A percentile compares a stretch with the other conserved stretches of the same genome.
phyloP scores from a whole-genome alignment of 1,140 invertebrate genomes.

The Leptestheria dahalacensis region DNA sequence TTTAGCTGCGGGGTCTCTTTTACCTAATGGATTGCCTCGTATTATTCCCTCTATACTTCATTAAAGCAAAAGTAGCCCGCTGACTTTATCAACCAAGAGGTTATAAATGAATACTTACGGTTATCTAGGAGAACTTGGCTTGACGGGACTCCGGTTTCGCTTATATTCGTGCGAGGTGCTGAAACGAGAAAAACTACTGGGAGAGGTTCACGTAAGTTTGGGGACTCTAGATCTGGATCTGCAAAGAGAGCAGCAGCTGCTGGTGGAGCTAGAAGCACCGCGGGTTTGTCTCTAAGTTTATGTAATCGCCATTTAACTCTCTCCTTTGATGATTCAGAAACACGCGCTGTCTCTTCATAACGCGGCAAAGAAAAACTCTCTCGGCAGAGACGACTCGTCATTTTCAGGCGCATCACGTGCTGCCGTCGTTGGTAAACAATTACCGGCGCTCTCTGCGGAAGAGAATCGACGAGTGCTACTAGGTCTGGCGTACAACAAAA shows the following conservation, averaged over 20 bases:
- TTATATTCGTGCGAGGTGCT: slow-evolving; percentile 80
- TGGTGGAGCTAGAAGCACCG: slow-evolving; percentile 68
- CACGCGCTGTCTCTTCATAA: too few species aligned
- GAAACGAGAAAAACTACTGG: slow-evolving; percentile 72
- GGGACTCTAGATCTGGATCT: slow-evolving; percentile 71
- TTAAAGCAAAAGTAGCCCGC: too few species aligned
- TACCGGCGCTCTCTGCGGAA: slow-evolving; percentile 45
- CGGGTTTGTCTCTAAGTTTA: slow-evolving; percentile 57
- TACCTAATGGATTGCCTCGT: too few species aligned
- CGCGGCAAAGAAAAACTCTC: too few species aligned
- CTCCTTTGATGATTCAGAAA: too few species aligned
- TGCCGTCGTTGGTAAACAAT: slow-evolving; percentile 23
- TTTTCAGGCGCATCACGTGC: slow-evolving; percentile 22
- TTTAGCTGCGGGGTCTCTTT: too few species aligned
- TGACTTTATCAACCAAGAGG: too few species aligned
- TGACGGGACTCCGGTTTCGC: slow-evolving; percentile 74
- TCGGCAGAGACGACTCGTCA: neutral
- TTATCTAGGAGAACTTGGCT: slow-evolving; percentile 66
- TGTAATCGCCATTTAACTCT: neutral
- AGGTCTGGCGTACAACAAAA: slow-evolving; percentile 80
- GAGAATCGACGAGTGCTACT: slow-evolving; percentile 77
- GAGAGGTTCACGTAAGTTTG: slow-evolving; percentile 78
- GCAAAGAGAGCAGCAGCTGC: slow-evolving; percentile 41
- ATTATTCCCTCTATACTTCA: too few species aligned
- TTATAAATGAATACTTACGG: too few species aligned